phyloP scores from a whole-genome alignment of 2,797 vertebrate species.

The Gastrophryne carolinensis region DNA sequence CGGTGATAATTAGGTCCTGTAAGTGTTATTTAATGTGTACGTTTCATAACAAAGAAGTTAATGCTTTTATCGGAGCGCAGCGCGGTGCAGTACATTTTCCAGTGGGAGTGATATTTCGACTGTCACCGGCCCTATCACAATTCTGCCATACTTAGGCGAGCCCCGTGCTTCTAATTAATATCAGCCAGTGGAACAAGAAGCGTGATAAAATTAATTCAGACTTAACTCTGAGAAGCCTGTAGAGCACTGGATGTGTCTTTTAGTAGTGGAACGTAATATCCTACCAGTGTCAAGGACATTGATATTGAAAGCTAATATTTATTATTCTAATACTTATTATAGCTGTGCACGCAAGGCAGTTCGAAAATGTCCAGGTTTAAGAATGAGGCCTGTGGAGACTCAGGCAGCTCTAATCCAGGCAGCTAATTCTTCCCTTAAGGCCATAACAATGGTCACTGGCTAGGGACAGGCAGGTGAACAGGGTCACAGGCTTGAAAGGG shows the following conservation, averaged over 20 bases:
- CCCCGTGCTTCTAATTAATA: constrained; percentile 70
- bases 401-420: too few species aligned
- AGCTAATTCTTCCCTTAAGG: too few species aligned
- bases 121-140: constrained; percentile 48
- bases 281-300: too few species aligned
- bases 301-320: too few species aligned
- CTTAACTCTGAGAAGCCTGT: background rate
- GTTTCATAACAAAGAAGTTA: constrained; percentile 25
- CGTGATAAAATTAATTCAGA: background rate
- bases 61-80: constrained; percentile 1
- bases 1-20: constrained; percentile 30
- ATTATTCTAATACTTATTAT: too few species aligned
- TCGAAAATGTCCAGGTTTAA: too few species aligned
- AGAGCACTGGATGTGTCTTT: background rate
- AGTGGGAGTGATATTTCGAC: constrained; percentile 36
- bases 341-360: too few species aligned
- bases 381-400: too few species aligned
- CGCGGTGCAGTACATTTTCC: background rate
- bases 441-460: too few species aligned
- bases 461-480: too few species aligned
- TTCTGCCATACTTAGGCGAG: constrained; percentile 58
- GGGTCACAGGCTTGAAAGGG: too few species aligned
- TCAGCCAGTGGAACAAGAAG: constrained; percentile 17
- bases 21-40: constrained; percentile 44
- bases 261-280: background rate